Conservation (phyloP, 2,888 invertebrate species). For the Colostygia pectinataria region DNA sequence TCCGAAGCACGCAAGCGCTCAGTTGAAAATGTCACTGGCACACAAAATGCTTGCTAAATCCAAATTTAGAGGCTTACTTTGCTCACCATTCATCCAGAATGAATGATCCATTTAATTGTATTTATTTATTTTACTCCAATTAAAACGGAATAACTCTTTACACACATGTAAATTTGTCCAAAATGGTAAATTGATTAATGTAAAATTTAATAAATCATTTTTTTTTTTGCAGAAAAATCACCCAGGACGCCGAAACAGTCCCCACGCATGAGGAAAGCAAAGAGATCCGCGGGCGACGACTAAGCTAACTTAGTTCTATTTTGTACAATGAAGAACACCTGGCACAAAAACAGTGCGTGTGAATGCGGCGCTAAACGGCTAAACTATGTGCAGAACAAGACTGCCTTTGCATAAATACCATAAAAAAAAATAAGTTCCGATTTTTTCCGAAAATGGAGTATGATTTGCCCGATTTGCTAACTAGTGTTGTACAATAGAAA, state of each 20-base stretch:
- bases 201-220: background rate
- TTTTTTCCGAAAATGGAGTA: background rate
- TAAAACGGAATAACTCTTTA: too few relatives aligned
- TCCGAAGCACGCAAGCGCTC: too few relatives aligned
- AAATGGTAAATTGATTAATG: too few relatives aligned
- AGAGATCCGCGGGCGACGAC: conserved; percentile 88
- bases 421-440: background rate
- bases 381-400: conserved; percentile 55
- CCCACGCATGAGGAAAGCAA: conserved; percentile 90
- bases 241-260: conserved; percentile 86
- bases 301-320: conserved; percentile 52
- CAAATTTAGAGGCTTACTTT: too few relatives aligned
- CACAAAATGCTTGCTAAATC: too few relatives aligned
- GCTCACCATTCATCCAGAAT: too few relatives aligned
- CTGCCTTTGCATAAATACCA: background rate
- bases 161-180: too few relatives aligned
- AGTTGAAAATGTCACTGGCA: too few relatives aligned
- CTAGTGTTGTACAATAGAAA: conserved; percentile 29
- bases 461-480: background rate
- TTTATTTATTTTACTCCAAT: too few relatives aligned
- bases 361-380: conserved; percentile 44
- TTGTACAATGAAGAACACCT: conserved; percentile 33
- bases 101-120: too few relatives aligned
- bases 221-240: conserved; percentile 86
- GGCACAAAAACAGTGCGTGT: conserved; percentile 43